Evolutionary conservation across 2,888 invertebrate genomes (phyloP), one percentile per base, ranked within the genome.

Genomic region (Cheilosia grossa): DNA sequence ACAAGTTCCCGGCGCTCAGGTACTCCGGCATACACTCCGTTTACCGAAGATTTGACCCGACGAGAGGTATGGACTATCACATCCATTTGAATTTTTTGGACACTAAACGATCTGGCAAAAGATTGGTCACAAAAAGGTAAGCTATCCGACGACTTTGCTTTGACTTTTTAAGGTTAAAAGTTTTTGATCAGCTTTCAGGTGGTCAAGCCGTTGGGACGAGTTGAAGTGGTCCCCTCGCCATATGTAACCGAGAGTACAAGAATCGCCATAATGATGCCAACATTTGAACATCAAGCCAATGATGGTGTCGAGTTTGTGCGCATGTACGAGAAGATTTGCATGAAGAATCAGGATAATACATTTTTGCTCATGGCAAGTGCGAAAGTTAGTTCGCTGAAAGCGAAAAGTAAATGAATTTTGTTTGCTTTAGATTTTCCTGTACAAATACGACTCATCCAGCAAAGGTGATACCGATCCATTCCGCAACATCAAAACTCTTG

Each of bases 211-310:
- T 92, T 99, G 73, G 97, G 97, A 17, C 95, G 95, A 79, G 96
- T 98, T 9, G 97, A 98, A 90, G 95, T 99, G 79, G 94, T 98
- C 47, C 96, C 97, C 1, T 97, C 98, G 90, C 98, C 98, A 0
- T 99, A 98, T 92, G 98, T 99, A 1, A 99, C 98, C 0, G 99
- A 99, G 93, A 97, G 96, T 91, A 95, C 96, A 6, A 93, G 97
- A 87, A 94, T 98, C 4, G 94, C 95, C 77, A 93, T 98, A 87
- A 92, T 98, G 87, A 91, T 98, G 86, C 95, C 96, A 0, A 93
- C 96, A 4, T 93, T 94, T 89, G 92, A 94, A 89, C 90, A 91
- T 74, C 93, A 93, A 88, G 92, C 92, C 27, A 90, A 92, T 2
- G 93, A 94, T 66, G 94, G 95, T 4, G 90, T 93, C 24, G 93